Evolutionary conservation across 1,140 invertebrate species (phyloP).

Genomic region (Apolygus lucorum): DNA sequence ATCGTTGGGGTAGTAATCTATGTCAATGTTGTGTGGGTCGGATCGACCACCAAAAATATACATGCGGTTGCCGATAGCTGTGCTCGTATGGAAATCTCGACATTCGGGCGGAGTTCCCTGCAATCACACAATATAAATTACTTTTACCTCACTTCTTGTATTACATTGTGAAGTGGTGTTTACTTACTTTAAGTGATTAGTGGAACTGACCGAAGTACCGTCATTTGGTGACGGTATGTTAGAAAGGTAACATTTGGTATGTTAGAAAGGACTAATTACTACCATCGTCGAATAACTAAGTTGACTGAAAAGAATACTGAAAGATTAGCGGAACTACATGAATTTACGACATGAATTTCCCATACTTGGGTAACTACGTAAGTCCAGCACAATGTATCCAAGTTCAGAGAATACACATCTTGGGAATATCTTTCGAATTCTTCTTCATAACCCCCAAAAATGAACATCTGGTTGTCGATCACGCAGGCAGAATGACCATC

Average conservation of each 20-base stretch:
- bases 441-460: slow-evolving; percentile 84
- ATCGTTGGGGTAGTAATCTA: slow-evolving; percentile 68
- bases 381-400: slow-evolving; percentile 62
- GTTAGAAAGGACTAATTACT: too few species aligned
- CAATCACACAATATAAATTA: too few species aligned
- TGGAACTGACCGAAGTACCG: too few species aligned
- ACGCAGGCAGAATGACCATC: slow-evolving; percentile 87
- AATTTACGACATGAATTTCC: slow-evolving; percentile 32
- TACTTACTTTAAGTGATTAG: too few species aligned
- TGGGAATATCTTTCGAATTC: slow-evolving; percentile 67
- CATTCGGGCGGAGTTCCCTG: slow-evolving; percentile 49
- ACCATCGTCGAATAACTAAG: too few species aligned
- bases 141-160: too few species aligned
- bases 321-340: too few species aligned
- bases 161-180: too few species aligned
- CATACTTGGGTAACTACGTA: slow-evolving; percentile 50
- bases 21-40: slow-evolving; percentile 54
- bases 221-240: too few species aligned
- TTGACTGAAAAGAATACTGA: too few species aligned
- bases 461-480: slow-evolving; percentile 72
- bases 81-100: slow-evolving; percentile 81
- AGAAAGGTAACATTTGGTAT: too few species aligned
- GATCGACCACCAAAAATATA: slow-evolving; percentile 81
- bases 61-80: slow-evolving; percentile 61
- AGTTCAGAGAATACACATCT: slow-evolving; percentile 65